These are phyloP conservation scores for Gnathonemus longibarbis DNA, from an alignment of 2,113 vertebrate genomes.

Conservation along the genomic window DNA sequence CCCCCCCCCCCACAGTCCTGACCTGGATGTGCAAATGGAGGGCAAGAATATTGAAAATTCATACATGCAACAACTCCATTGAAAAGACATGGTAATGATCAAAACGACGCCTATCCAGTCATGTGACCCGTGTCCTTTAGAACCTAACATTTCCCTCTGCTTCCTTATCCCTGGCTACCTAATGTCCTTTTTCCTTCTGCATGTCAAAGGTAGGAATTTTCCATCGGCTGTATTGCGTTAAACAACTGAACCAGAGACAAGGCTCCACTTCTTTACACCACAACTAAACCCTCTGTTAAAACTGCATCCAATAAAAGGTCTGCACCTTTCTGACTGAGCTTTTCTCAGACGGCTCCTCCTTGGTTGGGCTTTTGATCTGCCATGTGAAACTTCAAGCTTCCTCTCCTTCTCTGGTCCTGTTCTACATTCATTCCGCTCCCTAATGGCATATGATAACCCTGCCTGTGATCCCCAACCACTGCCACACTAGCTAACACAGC, in stretches of 20 bases:
- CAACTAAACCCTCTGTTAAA: neutral
- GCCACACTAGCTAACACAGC: neutral
- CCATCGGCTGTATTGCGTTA: neutral
- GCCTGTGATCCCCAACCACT: neutral
- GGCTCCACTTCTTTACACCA: neutral
- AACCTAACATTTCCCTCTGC: neutral
- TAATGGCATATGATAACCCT: neutral
- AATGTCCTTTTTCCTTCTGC: neutral
- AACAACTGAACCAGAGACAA: neutral
- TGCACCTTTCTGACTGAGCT: neutral
- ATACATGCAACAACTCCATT: neutral
- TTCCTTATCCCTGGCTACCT: neutral
- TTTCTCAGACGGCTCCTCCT: neutral
- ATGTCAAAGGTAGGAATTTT: neutral
- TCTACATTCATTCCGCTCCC: neutral
- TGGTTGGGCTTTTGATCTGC: neutral
- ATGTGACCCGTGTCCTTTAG: neutral
- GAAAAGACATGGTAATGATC: neutral
- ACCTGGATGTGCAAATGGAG: neutral
- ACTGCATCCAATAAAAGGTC: neutral
- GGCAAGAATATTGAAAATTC: neutral
- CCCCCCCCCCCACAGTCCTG: neutral
- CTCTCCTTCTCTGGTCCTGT: neutral
- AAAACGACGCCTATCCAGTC: neutral
- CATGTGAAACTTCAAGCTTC: neutral